Evolutionary conservation across 2,888 invertebrate species (phyloP), one percentile per base, ranked within the genome.

Genomic region (Xiphydria camelus): DNA sequence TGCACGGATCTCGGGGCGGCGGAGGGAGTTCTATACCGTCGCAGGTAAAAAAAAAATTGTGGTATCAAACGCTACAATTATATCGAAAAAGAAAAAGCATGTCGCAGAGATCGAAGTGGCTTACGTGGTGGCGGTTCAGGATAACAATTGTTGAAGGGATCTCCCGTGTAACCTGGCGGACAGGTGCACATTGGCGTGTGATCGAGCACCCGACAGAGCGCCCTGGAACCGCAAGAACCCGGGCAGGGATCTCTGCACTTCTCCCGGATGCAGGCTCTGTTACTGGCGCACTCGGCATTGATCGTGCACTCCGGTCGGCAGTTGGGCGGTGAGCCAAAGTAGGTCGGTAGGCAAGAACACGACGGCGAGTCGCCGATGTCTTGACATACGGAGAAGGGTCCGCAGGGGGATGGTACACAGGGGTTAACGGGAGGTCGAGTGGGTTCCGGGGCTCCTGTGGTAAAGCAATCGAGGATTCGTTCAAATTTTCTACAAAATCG

Each of bases 351-450:
- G 47, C 80, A 81, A 10, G 75, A 71, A 55, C 80, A 80, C 1
- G 76, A 64, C 6, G 76, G 70, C 14, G 66, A 61, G 38, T 68
- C 66, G 43, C 68, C 68, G 15, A 66, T 59, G 18, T 65, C 63
- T 34, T 51, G 50, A 48, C 75, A 75, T 35, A 61, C 53, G n/a
- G 70, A 66, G 51, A 68, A 63, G 10, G 68, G 65, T 3, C 73
- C 73, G 51, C 56, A 86, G n/a, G 85, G 85, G 40, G 83, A 83
- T 35, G 80, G 79, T 34, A 66, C 50, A 62, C 86, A 86, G n/a
- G 83, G 83, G 59, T 82, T 20, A n/a, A 7, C 19, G 9, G 32
- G 32, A 12, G 10, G 5, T n/a, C 18, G 20, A 32, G 17, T 18
- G 7, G 12, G 14, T 32, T 26, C 41, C 34, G 12, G 15, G 29